Evolutionary conservation across 2,113 vertebrate genomes (phyloP).

Genomic region (Lagopus muta): DNA sequence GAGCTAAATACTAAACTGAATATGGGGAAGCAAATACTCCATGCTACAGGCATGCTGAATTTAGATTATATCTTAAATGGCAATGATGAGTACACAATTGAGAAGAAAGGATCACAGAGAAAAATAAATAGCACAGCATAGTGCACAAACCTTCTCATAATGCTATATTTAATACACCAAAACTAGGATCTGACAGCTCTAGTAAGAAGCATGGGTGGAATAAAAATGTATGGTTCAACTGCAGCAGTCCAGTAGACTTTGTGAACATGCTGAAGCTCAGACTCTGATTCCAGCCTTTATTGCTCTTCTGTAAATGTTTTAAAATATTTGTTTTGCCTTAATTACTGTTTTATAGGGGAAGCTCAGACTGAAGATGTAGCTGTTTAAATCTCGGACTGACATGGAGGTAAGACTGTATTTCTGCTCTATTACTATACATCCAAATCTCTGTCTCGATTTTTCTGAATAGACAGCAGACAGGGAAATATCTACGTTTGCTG

Average conservation of each 20-base stretch:
- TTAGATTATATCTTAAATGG: neutral
- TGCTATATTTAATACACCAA: neutral
- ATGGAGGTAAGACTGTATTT: neutral
- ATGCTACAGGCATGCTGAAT: neutral
- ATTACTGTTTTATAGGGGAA: neutral
- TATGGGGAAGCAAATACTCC: neutral
- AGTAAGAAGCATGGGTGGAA: neutral
- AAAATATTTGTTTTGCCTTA: neutral
- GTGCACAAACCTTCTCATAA: neutral
- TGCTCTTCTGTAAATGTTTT: neutral
- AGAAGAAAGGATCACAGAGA: neutral
- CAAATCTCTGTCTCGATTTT: neutral
- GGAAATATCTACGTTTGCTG: neutral
- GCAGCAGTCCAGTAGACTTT: neutral
- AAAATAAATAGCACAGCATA: neutral
- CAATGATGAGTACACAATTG: neutral
- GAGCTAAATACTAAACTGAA: neutral
- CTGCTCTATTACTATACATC: neutral
- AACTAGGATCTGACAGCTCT: neutral
- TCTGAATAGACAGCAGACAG: neutral
- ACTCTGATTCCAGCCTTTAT: neutral
- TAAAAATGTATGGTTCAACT: neutral
- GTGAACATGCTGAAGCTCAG: neutral
- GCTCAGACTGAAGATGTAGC: neutral
- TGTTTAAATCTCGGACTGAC: neutral